Evolutionary conservation across 2,113 vertebrate species (phyloP), one percentile per base, ranked within the genome.

Genomic region (Takifugu bimaculatus): DNA sequence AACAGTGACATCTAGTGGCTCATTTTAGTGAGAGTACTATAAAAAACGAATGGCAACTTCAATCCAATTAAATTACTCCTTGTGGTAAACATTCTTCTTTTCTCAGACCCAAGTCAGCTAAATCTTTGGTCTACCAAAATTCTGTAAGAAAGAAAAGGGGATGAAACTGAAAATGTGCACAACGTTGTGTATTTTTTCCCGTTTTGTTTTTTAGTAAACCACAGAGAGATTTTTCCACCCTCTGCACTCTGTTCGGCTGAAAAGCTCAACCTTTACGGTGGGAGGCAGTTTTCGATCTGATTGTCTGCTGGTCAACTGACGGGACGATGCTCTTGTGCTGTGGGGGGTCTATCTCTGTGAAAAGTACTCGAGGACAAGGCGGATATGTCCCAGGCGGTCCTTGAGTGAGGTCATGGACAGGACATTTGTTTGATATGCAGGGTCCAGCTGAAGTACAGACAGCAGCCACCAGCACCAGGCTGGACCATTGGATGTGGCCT

Each of bases 381-480:
- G 92, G 60, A 95, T 85, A 78, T 94, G 93, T 50, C 79, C 74
- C 26, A 94, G 81, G 11, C 94, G 91, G 45, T 92, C 87, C 1
- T 88, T 92, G 70, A 94, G 90, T 0, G 92, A 93, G 0, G 87
- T 91, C 79, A 87, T 88, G 29, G 93, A 94, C 55, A 95, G 83
- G 44, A 96, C 83, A 1, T 63, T 90, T 70, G 93, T 91, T 74
- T 94, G 92, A 72, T 92, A 92, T 63, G 87, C 84, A 0, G 91
- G 88, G 54, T 93, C 92, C 32, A 94, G 88, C 70, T 91, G 91
- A 32, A 94, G 85, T 50, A 92, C 80, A 20, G 92, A 92, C 45
- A 93, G 78, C 60, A 94, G 88, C 92, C 91, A 93, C 92, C 93
- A 93, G 81, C 91, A 93, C 92, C 89, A 93, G 0, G 73, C 84